Percentiles rank a stretch among this genome's conserved stretches.
Evolutionary conservation across 2,113 vertebrate species (phyloP).

Genomic region (Diphyllodes magnificus): DNA sequence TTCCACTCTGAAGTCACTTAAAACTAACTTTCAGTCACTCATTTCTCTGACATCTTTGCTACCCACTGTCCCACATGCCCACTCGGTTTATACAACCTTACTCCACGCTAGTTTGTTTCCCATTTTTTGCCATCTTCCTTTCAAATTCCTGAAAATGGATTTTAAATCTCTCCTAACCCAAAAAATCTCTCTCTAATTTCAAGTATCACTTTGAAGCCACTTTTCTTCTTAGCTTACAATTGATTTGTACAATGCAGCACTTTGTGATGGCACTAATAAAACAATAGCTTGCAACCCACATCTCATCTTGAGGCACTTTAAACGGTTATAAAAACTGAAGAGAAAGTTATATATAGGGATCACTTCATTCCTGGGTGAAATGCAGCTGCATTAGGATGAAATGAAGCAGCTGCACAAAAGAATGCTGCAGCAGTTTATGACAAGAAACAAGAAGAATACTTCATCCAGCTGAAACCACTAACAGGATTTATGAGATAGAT

Average conservation of each 20-base stretch:
- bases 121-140: neutral
- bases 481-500: constrained; percentile 28
- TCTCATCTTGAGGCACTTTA: constrained; percentile 20
- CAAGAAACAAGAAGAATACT: constrained; percentile 47
- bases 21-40: neutral
- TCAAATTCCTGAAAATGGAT: neutral
- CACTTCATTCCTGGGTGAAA: constrained; percentile 29
- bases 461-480: constrained; percentile 30
- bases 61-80: neutral
- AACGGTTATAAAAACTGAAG: constrained; percentile 27
- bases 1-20: neutral
- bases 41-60: neutral
- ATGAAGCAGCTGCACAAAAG: constrained; percentile 35
- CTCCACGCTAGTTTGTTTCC: neutral
- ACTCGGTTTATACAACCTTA: neutral
- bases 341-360: constrained; percentile 35
- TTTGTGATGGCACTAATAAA: constrained; percentile 32
- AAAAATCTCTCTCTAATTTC: neutral
- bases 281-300: constrained; percentile 10
- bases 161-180: neutral
- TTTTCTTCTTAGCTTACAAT: neutral
- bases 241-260: constrained; percentile 25
- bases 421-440: constrained; percentile 32
- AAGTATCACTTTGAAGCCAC: neutral
- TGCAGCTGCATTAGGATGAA: constrained; percentile 50